Evolutionary conservation across 2,113 vertebrate genomes (phyloP).

Genomic region (Tichodroma muraria): DNA sequence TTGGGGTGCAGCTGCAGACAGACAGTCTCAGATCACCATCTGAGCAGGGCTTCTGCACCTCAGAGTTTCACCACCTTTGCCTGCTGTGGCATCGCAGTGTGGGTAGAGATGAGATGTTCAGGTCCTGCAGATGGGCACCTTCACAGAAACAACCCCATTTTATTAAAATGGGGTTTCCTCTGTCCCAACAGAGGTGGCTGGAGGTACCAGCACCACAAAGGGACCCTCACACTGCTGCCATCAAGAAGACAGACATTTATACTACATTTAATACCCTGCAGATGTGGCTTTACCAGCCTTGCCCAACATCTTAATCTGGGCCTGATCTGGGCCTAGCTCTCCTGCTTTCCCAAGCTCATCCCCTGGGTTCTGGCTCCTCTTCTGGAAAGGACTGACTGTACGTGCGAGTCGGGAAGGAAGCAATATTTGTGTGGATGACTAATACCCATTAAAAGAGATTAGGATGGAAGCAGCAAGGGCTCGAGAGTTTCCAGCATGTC

Average conservation of each 20-base stretch:
- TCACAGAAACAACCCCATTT: background rate
- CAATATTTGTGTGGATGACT: slow-evolving; percentile 13
- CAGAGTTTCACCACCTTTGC: background rate
- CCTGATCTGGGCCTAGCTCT: background rate
- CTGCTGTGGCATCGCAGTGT: background rate
- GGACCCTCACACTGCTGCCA: background rate
- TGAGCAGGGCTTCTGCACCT: background rate
- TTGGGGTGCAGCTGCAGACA: slow-evolving; percentile 5
- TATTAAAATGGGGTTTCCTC: background rate
- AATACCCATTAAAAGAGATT: slow-evolving; percentile 12
- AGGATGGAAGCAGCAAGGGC: background rate
- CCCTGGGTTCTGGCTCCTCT: background rate
- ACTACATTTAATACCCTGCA: background rate
- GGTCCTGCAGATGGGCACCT: background rate
- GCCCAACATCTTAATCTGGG: background rate
- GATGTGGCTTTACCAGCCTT: background rate
- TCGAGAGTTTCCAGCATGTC: background rate
- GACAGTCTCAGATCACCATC: background rate
- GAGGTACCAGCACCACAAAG: background rate
- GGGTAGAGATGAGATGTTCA: background rate
- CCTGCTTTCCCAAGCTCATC: background rate
- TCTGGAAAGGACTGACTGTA: background rate
- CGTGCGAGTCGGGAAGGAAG: background rate
- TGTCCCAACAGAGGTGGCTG: background rate
- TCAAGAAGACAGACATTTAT: background rate